Percentiles rank a stretch among this genome's conserved stretches.
phyloP scores from a whole-genome alignment of 2,797 vertebrate species.

The Squalus acanthias region DNA sequence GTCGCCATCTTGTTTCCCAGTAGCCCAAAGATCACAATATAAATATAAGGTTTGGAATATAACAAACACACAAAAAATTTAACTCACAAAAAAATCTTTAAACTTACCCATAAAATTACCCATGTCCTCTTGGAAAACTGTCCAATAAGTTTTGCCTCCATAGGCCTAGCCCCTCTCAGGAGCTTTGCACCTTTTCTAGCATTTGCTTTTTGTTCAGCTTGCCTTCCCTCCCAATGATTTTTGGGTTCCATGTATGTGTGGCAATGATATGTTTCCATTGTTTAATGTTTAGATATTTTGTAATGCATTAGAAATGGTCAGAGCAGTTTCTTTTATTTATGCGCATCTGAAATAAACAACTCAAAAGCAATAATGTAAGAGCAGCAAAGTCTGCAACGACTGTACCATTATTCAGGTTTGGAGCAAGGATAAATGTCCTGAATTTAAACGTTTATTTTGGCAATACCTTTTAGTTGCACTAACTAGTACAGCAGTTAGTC shows the following conservation, averaged over 20 bases:
- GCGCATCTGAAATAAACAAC: conserved; percentile 13
- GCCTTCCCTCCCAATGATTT: neutral
- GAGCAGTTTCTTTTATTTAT: neutral
- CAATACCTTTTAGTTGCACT: neutral
- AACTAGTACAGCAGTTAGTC: neutral
- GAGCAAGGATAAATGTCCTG: neutral
- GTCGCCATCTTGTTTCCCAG: neutral
- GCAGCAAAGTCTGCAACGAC: neutral
- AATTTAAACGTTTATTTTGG: neutral
- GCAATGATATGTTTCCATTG: neutral
- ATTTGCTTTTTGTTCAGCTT: neutral
- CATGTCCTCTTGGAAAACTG: neutral
- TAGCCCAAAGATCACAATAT: neutral
- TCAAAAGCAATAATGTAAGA: neutral
- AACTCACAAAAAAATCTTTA: neutral
- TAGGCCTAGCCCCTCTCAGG: neutral
- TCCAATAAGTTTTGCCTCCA: neutral
- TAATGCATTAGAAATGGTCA: neutral
- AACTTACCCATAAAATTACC: conserved; percentile 10
- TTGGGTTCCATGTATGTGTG: neutral
- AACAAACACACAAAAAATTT: neutral
- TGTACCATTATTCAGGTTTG: neutral
- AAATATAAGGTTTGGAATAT: neutral
- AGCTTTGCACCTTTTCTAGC: neutral
- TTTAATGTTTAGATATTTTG: neutral